Conservation (phyloP, 2,797 vertebrate genomes). For the Gymnothorax javanicus region DNA sequence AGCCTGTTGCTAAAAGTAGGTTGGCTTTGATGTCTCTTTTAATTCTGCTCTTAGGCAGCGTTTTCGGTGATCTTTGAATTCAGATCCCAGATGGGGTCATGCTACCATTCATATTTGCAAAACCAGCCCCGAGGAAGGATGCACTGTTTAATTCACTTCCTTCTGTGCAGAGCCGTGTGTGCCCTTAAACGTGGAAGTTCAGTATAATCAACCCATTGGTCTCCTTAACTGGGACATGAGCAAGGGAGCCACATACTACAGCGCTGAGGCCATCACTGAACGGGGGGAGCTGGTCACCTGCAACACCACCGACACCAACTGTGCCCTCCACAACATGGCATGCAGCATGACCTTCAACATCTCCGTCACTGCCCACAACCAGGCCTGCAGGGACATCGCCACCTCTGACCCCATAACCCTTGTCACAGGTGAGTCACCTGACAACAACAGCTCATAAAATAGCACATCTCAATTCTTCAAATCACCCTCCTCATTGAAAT, state of each 20-base stretch:
- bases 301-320: conserved; percentile 61
- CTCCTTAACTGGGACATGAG: conserved; percentile 67
- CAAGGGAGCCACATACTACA: conserved; percentile 62
- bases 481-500: too few species aligned
- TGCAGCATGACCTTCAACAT: conserved; percentile 71
- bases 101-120: neutral
- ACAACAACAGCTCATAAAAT: neutral
- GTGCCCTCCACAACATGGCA: conserved; percentile 57
- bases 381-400: conserved; percentile 52
- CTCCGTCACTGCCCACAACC: conserved; percentile 63
- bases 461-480: neutral
- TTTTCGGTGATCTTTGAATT: neutral
- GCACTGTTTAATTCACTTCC: neutral
- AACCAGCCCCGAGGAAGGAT: neutral
- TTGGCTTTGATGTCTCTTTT: neutral
- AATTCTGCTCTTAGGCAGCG: neutral
- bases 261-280: conserved; percentile 51
- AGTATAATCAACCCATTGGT: conserved; percentile 59
- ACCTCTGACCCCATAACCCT: conserved; percentile 48
- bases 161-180: conserved; percentile 65
- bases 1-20: neutral
- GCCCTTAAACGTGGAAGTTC: conserved; percentile 54
- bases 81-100: neutral
- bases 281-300: conserved; percentile 61
- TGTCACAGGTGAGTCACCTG: conserved; percentile 62